Base-by-base conservation (phyloP, 1,140 invertebrate genomes). In the Metopolophium dirhodum region DNA sequence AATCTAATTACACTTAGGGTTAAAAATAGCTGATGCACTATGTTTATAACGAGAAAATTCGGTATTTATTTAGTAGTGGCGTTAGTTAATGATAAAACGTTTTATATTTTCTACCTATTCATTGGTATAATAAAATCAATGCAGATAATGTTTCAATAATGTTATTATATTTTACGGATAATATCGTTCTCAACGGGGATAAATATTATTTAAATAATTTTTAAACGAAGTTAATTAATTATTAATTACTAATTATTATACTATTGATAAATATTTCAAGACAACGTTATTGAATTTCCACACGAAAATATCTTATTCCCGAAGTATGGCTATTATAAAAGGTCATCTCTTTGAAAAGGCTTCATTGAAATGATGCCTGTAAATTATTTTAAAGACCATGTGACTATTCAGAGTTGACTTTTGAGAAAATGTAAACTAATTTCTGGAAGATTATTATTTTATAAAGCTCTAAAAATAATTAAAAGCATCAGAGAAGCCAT, bases 371-470 rank as follows among this genome's bases (percentile, higher is more conserved):
- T 83, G 35, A 23, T 83, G 77, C 77, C 77, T 83, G 35, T 83
- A 83, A 83, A 83, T 83, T 83, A 83, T 83, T 37, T 37, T 37
- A 83, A 83, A 83, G 37, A 41, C 83, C 83, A 37, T n/a, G 35
- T 37, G 83, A 37, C 82, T 37, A 41, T 83, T 83, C 37, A 41
- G 8, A 41, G 41, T 85, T n/a, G 61, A 68, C 30, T 85, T 45
- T 22, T 45, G 23, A 85, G 83, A 35, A 77, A 35, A 82, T 82
- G 11, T 41, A 41, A 85, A 85, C 83, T 85, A 26, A 45, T 86
- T 30, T 45, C 41, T 30, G 11, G 3, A 41, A 41, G 83, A 86
- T 86, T 86, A 86, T 86, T 86, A 86, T 86, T 45, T 30, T 45
- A 86, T 30, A 86, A 86, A 86, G 23, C 23, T 86, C 41, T 41